A percentile compares a stretch with the other conserved stretches of the same genome.
These are phyloP conservation scores for Campylomormyrus tamandua DNA, from an alignment of 2,113 vertebrate genomes.

Conservation along the genomic window DNA sequence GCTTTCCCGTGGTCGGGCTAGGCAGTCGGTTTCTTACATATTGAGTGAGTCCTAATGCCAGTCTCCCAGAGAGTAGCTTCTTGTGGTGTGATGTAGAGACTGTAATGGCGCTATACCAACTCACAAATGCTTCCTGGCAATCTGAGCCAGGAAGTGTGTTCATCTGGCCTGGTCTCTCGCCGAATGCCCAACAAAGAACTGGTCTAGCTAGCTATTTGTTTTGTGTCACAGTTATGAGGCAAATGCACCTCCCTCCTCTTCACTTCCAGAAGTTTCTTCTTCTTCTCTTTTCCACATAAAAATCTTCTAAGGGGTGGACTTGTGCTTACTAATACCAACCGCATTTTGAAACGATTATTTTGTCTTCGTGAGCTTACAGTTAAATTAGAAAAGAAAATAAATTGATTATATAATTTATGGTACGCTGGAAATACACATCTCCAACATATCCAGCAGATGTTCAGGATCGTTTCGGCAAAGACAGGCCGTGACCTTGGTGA, in stretches of 20 bases:
- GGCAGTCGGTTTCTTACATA: neutral
- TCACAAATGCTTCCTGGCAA: neutral
- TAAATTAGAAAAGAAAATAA: constrained; percentile 33
- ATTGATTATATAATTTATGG: constrained; percentile 21
- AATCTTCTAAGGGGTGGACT: neutral
- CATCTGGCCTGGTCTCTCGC: neutral
- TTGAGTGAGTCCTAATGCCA: neutral
- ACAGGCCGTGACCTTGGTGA: neutral
- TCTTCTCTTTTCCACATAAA: neutral
- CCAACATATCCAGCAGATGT: neutral
- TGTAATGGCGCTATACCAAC: neutral
- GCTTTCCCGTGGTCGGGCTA: neutral
- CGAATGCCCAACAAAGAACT: neutral
- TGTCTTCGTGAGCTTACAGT: constrained; percentile 16
- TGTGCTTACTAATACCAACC: neutral
- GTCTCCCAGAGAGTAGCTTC: neutral
- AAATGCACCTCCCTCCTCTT: neutral
- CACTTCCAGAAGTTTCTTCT: neutral
- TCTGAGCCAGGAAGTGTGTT: neutral
- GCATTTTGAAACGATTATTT: constrained; percentile 19
- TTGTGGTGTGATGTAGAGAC: neutral
- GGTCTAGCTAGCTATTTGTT: constrained; percentile 10
- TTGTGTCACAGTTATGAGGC: neutral
- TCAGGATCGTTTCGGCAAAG: neutral
- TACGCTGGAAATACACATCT: constrained; percentile 10